These are phyloP conservation scores for Cygnus buccinator DNA, from an alignment of 2,113 vertebrate genomes.

Conservation along the genomic window DNA sequence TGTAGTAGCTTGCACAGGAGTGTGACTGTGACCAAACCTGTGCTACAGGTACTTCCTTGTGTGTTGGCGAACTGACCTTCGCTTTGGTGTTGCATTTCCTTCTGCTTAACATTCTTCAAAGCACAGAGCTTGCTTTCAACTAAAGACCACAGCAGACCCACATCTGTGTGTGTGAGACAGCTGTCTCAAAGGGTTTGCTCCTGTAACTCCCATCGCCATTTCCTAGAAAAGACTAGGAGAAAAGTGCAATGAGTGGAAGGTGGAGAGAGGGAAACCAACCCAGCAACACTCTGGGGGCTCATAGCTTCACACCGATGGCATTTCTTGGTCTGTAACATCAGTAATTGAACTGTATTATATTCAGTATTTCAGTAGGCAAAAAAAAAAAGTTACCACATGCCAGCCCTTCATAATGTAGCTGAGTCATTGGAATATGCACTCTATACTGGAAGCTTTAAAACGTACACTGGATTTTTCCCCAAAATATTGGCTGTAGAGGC, in stretches of 20 bases:
- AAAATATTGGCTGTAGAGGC: background rate
- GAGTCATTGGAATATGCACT: background rate
- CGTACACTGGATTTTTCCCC: fast-evolving
- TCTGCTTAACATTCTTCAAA: background rate
- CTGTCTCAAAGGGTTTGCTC: background rate
- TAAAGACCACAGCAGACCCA: background rate
- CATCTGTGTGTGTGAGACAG: background rate
- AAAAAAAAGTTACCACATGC: fast-evolving
- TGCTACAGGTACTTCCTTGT: fast-evolving
- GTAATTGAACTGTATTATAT: background rate
- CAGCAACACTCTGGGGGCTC: background rate
- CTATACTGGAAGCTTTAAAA: background rate
- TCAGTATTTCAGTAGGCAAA: background rate
- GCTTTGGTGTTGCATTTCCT: background rate
- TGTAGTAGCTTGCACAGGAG: background rate
- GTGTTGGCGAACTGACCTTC: background rate
- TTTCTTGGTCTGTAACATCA: background rate
- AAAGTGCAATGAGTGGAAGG: background rate
- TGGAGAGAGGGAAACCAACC: background rate
- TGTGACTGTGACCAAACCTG: background rate
- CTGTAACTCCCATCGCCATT: background rate
- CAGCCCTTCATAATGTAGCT: background rate
- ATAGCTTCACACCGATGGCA: background rate
- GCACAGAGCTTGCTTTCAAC: background rate
- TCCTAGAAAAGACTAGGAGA: background rate